A percentile compares a stretch with the other conserved stretches of the same genome.
These are phyloP conservation scores for Pyrrhura leucotis DNA, from an alignment of 2,797 vertebrate species.

Conservation along the genomic window DNA sequence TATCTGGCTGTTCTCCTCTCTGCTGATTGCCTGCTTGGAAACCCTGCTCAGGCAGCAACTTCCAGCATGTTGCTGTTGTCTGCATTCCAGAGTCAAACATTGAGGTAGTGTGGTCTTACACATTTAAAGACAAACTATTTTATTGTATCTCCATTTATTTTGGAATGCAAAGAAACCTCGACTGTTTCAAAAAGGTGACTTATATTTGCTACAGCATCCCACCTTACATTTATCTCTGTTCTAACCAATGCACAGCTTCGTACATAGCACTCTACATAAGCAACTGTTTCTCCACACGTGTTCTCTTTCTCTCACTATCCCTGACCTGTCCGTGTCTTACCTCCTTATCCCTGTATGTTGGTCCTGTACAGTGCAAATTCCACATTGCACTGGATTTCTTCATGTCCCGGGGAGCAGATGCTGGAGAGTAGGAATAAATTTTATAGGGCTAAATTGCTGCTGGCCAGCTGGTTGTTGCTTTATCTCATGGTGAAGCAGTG, in stretches of 20 bases:
- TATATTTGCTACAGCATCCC: background rate
- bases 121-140: background rate
- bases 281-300: background rate
- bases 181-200: background rate
- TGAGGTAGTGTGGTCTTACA: background rate
- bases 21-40: background rate
- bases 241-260: background rate
- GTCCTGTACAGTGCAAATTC: background rate
- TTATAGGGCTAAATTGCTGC: background rate
- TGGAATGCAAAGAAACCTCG: background rate
- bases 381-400: background rate
- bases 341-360: background rate
- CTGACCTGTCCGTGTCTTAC: background rate
- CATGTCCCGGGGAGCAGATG: background rate
- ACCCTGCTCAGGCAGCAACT: background rate
- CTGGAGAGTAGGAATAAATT: background rate
- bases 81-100: background rate
- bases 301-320: background rate
- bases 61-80: fast-evolving
- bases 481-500: background rate
- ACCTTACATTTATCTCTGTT: background rate
- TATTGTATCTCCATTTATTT: background rate
- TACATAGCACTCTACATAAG: fast-evolving
- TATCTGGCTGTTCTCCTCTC: background rate
- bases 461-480: background rate